These are phyloP conservation scores for Tortricodes alternella DNA, from an alignment of 2,888 invertebrate species.

Conservation along the genomic window DNA sequence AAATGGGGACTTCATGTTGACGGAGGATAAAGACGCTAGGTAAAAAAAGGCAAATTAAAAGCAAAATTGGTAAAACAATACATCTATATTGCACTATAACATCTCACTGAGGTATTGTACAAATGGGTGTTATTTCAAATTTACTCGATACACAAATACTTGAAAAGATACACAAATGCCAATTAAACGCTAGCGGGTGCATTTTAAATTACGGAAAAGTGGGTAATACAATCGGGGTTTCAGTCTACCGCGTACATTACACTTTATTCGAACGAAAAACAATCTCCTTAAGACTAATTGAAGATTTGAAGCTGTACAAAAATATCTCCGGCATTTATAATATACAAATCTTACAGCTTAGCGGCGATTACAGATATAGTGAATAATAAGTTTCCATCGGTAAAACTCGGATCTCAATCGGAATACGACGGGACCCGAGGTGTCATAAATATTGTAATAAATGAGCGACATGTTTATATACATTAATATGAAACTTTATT, in stretches of 20 bases:
- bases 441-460: too few species aligned
- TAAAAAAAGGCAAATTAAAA: constrained; percentile 40
- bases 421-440: too few species aligned
- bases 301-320: constrained; percentile 42
- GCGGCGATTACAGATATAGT: constrained; percentile 33
- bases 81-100: constrained; percentile 82
- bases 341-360: constrained; percentile 42
- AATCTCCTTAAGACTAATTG: constrained; percentile 27
- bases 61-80: constrained; percentile 68
- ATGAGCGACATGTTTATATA: too few species aligned
- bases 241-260: constrained; percentile 14
- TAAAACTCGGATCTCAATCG: too few species aligned
- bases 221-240: constrained; percentile 32
- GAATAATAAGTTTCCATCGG: too few species aligned
- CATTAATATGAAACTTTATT: too few species aligned
- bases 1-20: too few species aligned
- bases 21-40: not conserved
- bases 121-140: constrained; percentile 56
- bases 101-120: constrained; percentile 78
- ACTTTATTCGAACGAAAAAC: constrained; percentile 27
- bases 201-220: constrained; percentile 33
- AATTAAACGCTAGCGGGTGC: constrained; percentile 58
- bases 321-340: constrained; percentile 41
- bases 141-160: constrained; percentile 33
- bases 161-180: constrained; percentile 53